A percentile compares a stretch with the other conserved stretches of the same genome.
phyloP scores from a whole-genome alignment of 2,113 vertebrate species.

The Trachemys scripta region DNA sequence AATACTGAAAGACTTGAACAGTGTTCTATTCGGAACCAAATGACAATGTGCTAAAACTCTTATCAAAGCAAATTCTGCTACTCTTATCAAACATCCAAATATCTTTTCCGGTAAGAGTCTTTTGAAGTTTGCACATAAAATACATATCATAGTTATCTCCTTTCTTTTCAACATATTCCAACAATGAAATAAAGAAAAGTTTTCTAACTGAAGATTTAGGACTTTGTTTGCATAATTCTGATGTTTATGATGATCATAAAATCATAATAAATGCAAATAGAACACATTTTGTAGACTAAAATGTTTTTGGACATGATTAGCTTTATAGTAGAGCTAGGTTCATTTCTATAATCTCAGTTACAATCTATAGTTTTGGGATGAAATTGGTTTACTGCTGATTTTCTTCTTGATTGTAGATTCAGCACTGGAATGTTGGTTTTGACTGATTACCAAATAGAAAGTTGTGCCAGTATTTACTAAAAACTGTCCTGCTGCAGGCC shows the following conservation, averaged over 20 bases:
- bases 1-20: not conserved
- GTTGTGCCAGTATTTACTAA: not conserved
- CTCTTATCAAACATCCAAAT: not conserved
- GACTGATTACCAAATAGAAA: not conserved
- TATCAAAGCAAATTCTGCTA: not conserved
- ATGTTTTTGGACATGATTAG: not conserved
- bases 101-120: not conserved
- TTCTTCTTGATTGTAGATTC: not conserved
- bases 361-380: not conserved
- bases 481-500: not conserved
- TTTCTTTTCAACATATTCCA: not conserved
- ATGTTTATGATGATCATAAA: not conserved
- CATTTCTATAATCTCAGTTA: not conserved
- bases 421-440: not conserved
- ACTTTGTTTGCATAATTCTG: not conserved
- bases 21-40: not conserved
- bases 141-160: not conserved
- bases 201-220: not conserved
- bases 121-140: not conserved
- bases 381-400: not conserved
- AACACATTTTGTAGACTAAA: not conserved
- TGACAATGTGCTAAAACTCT: not conserved
- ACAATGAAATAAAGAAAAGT: not conserved
- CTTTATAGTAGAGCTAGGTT: not conserved
- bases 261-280: not conserved